Evolutionary conservation across 2,797 vertebrate species (phyloP), one percentile per base, ranked within the genome.

Genomic region (Hydrocynus forskahlii): DNA sequence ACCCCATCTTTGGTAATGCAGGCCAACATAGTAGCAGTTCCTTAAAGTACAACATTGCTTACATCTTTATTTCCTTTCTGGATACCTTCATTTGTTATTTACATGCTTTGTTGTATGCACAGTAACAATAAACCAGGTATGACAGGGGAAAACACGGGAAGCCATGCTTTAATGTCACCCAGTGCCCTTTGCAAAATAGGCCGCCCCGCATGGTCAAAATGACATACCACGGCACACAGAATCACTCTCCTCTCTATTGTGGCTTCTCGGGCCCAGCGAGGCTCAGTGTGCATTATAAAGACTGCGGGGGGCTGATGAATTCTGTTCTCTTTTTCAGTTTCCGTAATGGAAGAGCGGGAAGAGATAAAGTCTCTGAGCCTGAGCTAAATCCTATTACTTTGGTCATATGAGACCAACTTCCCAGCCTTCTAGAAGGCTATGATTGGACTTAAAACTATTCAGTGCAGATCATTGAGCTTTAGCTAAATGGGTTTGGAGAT

Each of bases 401-500:
- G 48, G 63, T 81, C 67, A 67, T 73, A 73, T 79, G 70, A 85
- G 79, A 85, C 79, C 35, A 71, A 75, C 43, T 75, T 83, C 54
- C 52, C 55, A 79, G 57, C 64, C 23, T 72, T 21, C 71, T 52
- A 50, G 54, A 83, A 83, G 70, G 63, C 29, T 70, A 35, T 45
- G 60, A 74, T 57, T 13, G 21, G 69, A 54, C 78, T 21, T 64
- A 64, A 55, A n/a, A 64, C 70, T 80, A 64, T 73, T 66, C 78
- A 55, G 38, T 40, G n/a, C 16, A 23, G 60, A 48, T 40, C 8
- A 73, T 45, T 64, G 64, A 52, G n/a, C 70, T 80, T 55, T 52
- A 21, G 57, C 35, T 57, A 57, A 74, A 76, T 83, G 70, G 75
- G 40, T 59, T 75, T 75, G 74, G 3, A 70, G 35, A 75, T 7